Conservation (phyloP, 2,113 vertebrate species). For the Oxyura jamaicensis region DNA sequence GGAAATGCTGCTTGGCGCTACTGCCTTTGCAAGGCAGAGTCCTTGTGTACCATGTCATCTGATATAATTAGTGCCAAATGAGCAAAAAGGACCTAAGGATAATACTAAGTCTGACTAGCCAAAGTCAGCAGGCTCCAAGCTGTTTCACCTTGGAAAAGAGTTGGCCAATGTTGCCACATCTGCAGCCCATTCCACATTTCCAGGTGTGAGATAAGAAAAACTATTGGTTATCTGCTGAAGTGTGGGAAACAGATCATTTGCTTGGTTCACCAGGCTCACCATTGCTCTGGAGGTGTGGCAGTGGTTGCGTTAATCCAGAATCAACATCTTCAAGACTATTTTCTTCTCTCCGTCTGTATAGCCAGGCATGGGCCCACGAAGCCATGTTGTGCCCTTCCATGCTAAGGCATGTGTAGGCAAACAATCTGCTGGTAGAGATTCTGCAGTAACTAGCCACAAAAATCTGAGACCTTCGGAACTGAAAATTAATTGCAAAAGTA, state of each 20-base stretch:
- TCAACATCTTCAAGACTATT: not conserved
- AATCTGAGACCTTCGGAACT: not conserved
- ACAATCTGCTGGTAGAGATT: not conserved
- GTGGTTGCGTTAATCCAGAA: not conserved
- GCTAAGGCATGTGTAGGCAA: not conserved
- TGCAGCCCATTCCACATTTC: not conserved
- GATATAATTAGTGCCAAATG: not conserved
- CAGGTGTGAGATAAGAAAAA: not conserved
- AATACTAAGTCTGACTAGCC: not conserved
- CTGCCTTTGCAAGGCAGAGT: not conserved
- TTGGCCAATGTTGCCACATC: not conserved
- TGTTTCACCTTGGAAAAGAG: not conserved
- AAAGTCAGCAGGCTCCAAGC: not conserved
- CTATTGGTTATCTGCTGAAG: not conserved
- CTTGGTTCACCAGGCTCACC: not conserved
- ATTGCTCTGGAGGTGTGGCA: not conserved
- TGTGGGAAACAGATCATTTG: rapidly evolving
- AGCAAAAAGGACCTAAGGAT: not conserved
- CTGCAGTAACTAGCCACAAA: not conserved
- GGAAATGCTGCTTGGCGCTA: not conserved
- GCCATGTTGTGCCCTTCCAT: not conserved
- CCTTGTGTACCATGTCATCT: not conserved
- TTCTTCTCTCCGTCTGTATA: not conserved
- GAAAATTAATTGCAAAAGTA: not conserved
- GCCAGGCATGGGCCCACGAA: not conserved